A percentile compares a stretch with the other conserved stretches of the same genome.
Evolutionary conservation across 92 coral and sea anemone species (phyloP).

Genomic region (Paragorgia papillata): DNA sequence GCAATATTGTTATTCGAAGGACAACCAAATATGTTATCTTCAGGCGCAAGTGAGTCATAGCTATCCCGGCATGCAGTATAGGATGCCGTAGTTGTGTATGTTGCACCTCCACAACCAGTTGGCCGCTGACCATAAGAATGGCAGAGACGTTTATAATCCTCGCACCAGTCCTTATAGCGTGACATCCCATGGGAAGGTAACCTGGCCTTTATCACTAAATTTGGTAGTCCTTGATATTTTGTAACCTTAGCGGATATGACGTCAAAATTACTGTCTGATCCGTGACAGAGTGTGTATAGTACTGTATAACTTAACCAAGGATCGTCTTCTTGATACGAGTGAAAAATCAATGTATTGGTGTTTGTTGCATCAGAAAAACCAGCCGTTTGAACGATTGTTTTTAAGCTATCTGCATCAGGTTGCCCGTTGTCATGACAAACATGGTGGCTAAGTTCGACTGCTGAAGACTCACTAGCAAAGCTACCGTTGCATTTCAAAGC

Average conservation of each 20-base stretch:
- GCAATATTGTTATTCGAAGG: conserved; percentile 28
- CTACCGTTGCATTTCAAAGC: neutral
- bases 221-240: conserved; percentile 11
- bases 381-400: neutral
- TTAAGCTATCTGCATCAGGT: neutral
- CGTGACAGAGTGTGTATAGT: conserved; percentile 58
- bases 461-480: neutral
- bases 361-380: neutral
- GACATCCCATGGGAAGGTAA: conserved; percentile 59
- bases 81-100: neutral
- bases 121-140: conserved; percentile 64
- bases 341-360: neutral
- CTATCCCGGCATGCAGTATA: conserved; percentile 46
- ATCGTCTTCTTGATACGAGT: neutral
- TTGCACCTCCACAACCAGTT: conserved; percentile 49
- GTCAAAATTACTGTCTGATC: conserved; percentile 61
- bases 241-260: conserved; percentile 37
- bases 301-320: neutral
- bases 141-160: conserved; percentile 61
- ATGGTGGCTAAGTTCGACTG: neutral
- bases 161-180: conserved; percentile 62
- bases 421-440: neutral
- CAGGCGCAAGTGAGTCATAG: conserved; percentile 50
- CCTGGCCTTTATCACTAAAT: conserved; percentile 47
- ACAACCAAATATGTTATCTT: conserved; percentile 43